phyloP scores from a whole-genome alignment of 1,140 invertebrate genomes.

The Psilanteris sp. region DNA sequence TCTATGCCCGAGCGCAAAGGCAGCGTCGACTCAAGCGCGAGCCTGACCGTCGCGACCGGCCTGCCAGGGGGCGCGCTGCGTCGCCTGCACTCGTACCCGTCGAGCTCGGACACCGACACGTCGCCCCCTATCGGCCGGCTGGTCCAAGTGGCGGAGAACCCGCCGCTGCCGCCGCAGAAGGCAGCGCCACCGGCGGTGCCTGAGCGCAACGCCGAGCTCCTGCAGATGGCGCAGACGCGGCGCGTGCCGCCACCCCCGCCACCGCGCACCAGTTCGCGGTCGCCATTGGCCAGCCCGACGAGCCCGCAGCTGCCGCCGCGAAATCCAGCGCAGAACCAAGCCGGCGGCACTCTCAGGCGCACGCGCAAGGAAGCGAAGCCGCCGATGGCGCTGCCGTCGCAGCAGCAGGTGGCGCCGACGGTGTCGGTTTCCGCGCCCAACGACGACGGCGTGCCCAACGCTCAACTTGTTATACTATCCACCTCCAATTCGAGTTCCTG shows the following conservation, averaged over 20 bases:
- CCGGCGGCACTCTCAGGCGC: slow-evolving; percentile 55
- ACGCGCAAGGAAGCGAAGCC: slow-evolving; percentile 64
- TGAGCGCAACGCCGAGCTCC: slow-evolving; percentile 86
- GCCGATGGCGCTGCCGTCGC: slow-evolving; percentile 74
- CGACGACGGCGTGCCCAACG: slow-evolving; percentile 73
- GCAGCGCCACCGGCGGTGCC: slow-evolving; percentile 89
- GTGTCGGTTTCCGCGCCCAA: slow-evolving; percentile 81
- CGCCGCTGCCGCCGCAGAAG: slow-evolving; percentile 80
- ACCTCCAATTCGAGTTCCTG: slow-evolving; percentile 85
- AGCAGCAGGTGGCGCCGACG: slow-evolving; percentile 69
- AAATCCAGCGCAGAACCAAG: slow-evolving; percentile 68
- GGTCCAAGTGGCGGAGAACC: slow-evolving; percentile 69
- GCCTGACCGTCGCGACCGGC: slow-evolving; percentile 69
- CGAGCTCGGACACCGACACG: slow-evolving; percentile 86
- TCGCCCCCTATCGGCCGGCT: slow-evolving; percentile 83
- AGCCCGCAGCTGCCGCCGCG: slow-evolving; percentile 82
- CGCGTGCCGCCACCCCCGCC: slow-evolving; percentile 92
- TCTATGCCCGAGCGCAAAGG: slow-evolving; percentile 81
- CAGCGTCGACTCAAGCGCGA: slow-evolving; percentile 79
- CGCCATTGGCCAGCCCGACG: slow-evolving; percentile 89
- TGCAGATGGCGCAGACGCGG: slow-evolving; percentile 83
- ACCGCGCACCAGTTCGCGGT: slow-evolving; percentile 89
- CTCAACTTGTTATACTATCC: slow-evolving; percentile 72
- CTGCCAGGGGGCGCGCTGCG: slow-evolving; percentile 81
- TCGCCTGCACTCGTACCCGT: slow-evolving; percentile 87